Evolutionary conservation across 2,888 invertebrate genomes (phyloP).

Genomic region (Pyrochroa serraticornis): DNA sequence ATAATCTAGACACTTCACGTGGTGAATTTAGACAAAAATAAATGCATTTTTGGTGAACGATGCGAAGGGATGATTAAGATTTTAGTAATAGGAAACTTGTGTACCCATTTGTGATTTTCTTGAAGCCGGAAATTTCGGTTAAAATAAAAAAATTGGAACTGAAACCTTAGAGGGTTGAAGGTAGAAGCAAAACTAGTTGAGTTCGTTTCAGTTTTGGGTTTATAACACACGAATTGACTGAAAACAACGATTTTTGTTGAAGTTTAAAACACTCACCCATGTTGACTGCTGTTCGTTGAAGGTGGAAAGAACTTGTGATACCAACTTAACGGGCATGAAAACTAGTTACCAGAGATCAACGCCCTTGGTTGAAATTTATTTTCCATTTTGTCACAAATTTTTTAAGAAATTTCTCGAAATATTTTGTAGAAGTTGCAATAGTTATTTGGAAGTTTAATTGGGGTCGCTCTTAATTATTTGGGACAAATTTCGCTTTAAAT

Average conservation of each 20-base stretch:
- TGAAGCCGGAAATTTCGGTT: not conserved
- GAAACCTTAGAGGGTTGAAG: not conserved
- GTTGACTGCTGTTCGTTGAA: slow-evolving; percentile 50
- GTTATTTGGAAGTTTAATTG: too few relatives aligned
- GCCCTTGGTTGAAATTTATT: not conserved
- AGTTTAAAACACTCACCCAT: slow-evolving; percentile 53
- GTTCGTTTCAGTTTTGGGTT: too few relatives aligned
- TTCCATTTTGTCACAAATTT: too few relatives aligned
- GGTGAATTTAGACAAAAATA: not conserved
- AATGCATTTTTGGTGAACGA: not conserved
- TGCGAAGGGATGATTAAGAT: slow-evolving; percentile 3
- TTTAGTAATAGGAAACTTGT: not conserved
- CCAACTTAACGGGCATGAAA: slow-evolving; percentile 14
- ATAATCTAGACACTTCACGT: not conserved
- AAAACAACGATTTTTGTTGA: slow-evolving; percentile 11
- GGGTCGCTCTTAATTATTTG: too few relatives aligned
- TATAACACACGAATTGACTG: slow-evolving; percentile 18
- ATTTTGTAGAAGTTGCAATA: too few relatives aligned
- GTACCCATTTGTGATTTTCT: not conserved
- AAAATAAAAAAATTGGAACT: not conserved
- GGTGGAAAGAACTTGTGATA: slow-evolving; percentile 30
- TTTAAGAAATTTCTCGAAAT: too few relatives aligned
- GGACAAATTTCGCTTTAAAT: too few relatives aligned
- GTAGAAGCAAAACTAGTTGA: not conserved
- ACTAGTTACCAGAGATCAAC: not conserved